A percentile compares a stretch with the other conserved stretches of the same genome.
Conservation (phyloP, 2,113 vertebrate genomes). For the Thymallus thymallus region DNA sequence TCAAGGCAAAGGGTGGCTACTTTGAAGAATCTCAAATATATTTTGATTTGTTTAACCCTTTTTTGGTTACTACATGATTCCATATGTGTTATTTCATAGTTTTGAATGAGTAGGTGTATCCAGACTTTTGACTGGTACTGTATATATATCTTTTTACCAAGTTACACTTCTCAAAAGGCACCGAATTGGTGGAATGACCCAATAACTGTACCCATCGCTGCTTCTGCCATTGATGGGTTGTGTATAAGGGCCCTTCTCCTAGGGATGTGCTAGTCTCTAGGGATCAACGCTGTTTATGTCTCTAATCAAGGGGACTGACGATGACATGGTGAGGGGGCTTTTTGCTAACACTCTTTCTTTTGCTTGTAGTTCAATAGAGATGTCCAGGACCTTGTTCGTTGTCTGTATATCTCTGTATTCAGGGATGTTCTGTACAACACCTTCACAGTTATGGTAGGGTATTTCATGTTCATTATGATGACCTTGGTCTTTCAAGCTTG, state of each 20-base stretch:
- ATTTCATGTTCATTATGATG: not conserved
- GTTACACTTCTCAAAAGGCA: no score
- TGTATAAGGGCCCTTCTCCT: conserved; percentile 17
- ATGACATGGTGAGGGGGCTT: conserved; percentile 25
- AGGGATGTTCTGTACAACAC: not conserved
- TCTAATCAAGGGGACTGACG: conserved; percentile 38
- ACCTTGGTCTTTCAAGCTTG: not conserved
- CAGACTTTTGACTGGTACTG: no score
- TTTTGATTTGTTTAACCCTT: no score
- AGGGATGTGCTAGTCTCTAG: conserved; percentile 29
- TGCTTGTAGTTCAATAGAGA: not conserved
- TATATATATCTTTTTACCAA: no score
- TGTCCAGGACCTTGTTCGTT: not conserved
- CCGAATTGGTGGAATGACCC: no score
- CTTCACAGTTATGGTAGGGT: not conserved
- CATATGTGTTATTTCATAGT: no score
- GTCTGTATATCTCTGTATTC: not conserved
- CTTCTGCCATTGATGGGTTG: conserved; percentile 24
- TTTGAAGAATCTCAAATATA: no score
- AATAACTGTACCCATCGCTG: conserved; percentile 9
- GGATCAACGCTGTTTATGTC: conserved; percentile 40
- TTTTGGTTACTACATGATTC: no score
- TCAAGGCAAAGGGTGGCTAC: no score
- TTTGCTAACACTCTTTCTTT: not conserved
- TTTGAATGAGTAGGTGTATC: no score